phyloP scores from a whole-genome alignment of 2,888 invertebrate species.

The Chrysolina americana region DNA sequence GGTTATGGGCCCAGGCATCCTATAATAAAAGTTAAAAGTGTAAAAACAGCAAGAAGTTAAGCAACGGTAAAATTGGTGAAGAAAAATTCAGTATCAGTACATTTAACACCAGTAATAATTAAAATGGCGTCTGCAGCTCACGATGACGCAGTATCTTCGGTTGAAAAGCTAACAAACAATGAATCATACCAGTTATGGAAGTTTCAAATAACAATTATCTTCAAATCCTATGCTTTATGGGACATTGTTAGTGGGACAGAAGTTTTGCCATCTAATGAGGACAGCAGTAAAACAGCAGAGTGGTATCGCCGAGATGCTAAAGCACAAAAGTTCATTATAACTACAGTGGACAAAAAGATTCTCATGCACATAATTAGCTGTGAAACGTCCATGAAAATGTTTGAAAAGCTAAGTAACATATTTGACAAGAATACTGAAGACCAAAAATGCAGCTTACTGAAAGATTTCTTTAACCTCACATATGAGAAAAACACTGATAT shows the following conservation, averaged over 20 bases:
- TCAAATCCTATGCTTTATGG: no score
- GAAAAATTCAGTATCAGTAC: no score
- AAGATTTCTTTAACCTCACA: conserved; percentile 34
- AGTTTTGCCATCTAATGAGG: conserved; percentile 5
- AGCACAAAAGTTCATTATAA: conserved; percentile 36
- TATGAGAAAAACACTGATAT: conserved; percentile 20
- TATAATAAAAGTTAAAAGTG: no score
- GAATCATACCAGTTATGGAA: no score
- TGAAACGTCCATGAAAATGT: conserved; percentile 30
- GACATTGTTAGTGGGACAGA: conserved; percentile 4
- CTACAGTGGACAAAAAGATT: conserved; percentile 30
- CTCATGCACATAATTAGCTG: conserved; percentile 36
- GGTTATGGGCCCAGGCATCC: no score
- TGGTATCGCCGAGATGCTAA: conserved; percentile 19
- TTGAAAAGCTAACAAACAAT: no score
- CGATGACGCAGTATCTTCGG: no score
- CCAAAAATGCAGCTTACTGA: conserved; percentile 35
- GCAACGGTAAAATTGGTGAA: no score
- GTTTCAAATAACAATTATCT: background rate
- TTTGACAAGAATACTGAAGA: conserved; percentile 27
- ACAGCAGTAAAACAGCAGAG: background rate
- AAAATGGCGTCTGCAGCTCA: no score
- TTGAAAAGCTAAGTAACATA: conserved; percentile 28
- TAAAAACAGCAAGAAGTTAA: no score
- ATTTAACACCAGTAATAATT: no score